A percentile compares a stretch with the other conserved stretches of the same genome.
Conservation (phyloP, 2,797 vertebrate genomes). For the Pogonophryne albipinna region DNA sequence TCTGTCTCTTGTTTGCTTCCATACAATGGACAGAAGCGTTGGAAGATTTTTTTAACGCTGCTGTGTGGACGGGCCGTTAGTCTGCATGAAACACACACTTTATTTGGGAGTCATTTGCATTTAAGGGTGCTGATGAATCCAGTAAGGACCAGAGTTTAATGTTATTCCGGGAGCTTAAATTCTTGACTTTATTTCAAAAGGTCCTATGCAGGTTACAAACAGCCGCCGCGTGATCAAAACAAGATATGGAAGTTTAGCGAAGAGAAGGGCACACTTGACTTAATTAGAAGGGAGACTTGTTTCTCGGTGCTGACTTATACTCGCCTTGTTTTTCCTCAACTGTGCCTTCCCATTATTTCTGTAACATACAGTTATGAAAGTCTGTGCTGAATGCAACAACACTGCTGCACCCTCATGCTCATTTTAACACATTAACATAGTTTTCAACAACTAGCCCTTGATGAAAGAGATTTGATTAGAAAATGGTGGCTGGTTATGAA, state of each 20-base stretch:
- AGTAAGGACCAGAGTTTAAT: slow-evolving; percentile 65
- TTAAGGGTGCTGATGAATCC: slow-evolving; percentile 60
- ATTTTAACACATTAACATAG: slow-evolving; percentile 75
- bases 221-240: slow-evolving; percentile 66
- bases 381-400: slow-evolving; percentile 70
- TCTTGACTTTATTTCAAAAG: slow-evolving; percentile 51
- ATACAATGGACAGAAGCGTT: no score
- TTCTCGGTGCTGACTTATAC: slow-evolving; percentile 62
- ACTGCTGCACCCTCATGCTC: slow-evolving; percentile 61
- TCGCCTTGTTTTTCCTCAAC: slow-evolving; percentile 66
- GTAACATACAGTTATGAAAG: slow-evolving; percentile 71
- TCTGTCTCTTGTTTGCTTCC: no score
- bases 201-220: slow-evolving; percentile 61
- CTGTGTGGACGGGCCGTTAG: no score
- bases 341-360: slow-evolving; percentile 61
- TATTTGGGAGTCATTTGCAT: slow-evolving; percentile 63
- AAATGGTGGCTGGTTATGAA: slow-evolving; percentile 62
- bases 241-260: slow-evolving; percentile 76
- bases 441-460: slow-evolving; percentile 66
- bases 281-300: slow-evolving; percentile 75
- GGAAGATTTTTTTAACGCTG: no score
- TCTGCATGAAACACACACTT: slow-evolving; percentile 47
- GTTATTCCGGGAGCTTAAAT: slow-evolving; percentile 61
- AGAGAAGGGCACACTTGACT: slow-evolving; percentile 78
- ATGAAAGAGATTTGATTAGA: slow-evolving; percentile 75